Base-by-base conservation (phyloP, 92 coral and sea anemone species). In the Phymanthus crucifer region DNA sequence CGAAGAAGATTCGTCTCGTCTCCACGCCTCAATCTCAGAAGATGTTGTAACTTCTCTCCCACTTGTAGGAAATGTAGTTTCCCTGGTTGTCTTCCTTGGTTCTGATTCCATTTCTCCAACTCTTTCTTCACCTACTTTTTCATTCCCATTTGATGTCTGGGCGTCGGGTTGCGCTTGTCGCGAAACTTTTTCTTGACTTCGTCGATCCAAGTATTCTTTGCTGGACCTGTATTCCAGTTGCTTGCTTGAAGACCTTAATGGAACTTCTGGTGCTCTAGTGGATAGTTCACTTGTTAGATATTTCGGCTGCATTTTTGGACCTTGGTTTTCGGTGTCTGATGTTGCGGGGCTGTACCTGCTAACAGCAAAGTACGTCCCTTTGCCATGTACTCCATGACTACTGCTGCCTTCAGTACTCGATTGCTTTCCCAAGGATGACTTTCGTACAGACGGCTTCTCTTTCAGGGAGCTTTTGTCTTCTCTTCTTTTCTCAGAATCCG, bases 321-420 rank as follows among this genome's bases (percentile, higher is more conserved):
- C 56, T 34, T 70, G 66, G 13, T 38, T 67, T 36, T 80, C 80
- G 1, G 29, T 32, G 19, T 76, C 80, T 6, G 80, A 76, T n/a
- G 52, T 66, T 26, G 80, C 80, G 3, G 84, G 73, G 69, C 82
- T 65, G 35, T 65, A 66, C 8, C 82, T 70, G 61, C 82, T 78
- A 5, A 78, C 43, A 14, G 82, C 82, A 66, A 78, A 78, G 26
- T 66, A 52, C 19, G 81, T 77, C 18, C 72, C 81, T 58, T 58
- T 48, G 9, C 82, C 17, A 56, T 24, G 21, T 19, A 45, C 64
- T 47, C 56, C 80, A 17, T 66, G 14, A 27, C 40, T 47, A 37
- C 84, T 50, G 46, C 31, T 45, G 9, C 74, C 27, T 61, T 16
- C 73, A 7, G 81, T 40, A 76, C 72, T 52, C 14, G 27, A 48